Evolutionary conservation across 2,797 vertebrate species (phyloP).

Genomic region (Hapalemur alaotrensis): DNA sequence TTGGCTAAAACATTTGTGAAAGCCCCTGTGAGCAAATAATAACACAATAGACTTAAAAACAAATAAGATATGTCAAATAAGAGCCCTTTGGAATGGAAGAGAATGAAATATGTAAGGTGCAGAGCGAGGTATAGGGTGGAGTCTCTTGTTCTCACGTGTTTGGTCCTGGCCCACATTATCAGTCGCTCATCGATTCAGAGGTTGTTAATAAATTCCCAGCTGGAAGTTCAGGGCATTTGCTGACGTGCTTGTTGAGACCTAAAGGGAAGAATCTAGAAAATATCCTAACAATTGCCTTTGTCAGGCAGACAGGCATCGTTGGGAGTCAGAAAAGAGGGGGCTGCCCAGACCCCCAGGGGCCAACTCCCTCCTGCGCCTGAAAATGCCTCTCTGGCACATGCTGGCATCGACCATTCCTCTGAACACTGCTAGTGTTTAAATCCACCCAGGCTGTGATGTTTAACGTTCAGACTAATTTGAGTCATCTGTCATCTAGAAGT

Average conservation of each 20-base stretch:
- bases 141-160: not conserved
- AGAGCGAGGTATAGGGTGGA: not conserved
- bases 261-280: conserved; percentile 22
- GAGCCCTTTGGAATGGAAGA: not conserved
- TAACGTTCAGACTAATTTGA: conserved; percentile 25
- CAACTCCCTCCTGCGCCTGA: not conserved
- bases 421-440: conserved; percentile 6
- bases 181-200: not conserved
- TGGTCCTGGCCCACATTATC: not conserved
- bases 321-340: not conserved
- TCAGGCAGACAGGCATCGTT: not conserved
- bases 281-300: not conserved
- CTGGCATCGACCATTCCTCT: not conserved
- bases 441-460: not conserved
- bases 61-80: not conserved
- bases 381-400: not conserved
- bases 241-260: not conserved
- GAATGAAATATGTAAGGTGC: not conserved
- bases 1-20: not conserved
- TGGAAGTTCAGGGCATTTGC: not conserved
- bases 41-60: not conserved
- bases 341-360: not conserved
- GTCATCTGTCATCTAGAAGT: not conserved
- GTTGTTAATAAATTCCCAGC: not conserved
- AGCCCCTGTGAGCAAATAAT: not conserved